Base-by-base conservation (phyloP, 2,888 invertebrate species). In the Poecilus cupreus region DNA sequence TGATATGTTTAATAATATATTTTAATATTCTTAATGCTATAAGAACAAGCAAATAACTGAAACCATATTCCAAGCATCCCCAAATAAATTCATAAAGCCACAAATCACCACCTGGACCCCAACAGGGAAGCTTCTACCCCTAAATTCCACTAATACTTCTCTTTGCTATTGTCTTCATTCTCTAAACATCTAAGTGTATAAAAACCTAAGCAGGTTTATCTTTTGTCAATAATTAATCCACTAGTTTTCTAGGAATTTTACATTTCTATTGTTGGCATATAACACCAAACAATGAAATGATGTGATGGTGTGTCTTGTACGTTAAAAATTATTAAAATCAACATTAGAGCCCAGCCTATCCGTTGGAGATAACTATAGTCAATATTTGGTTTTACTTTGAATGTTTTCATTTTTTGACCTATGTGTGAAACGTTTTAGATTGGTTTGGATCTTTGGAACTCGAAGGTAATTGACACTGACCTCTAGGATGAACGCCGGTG, bases 301-400 rank as follows among this genome's bases (percentile, higher is more conserved):
- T 39, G 70, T 13, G 24, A 54, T 54, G 54, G 60, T 60, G 60
- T 60, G 60, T 60, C n/a, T 54, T 51, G 51, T 18, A 18, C 39
- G 70, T 70, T 70, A 75, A 75, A 75, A 75, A 75, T 75, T 75
- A 75, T 51, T 54, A 75, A 75, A 75, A 54, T 24, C 54, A 75
- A 75, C 49, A 72, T 72, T 72, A 20, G 43, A n/a, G 54, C 49
- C 51, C 13, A 51, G 54, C 51, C 75, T 75, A 24, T 75, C 75
- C 51, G 75, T 13, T 68, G 8, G n/a, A 51, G 75, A 75, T 75
- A 75, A 70, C 75, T 51, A 22, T 3, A 22, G 26, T 75, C 51
- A 75, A 75, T 75, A 49, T 75, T 75, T 26, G 26, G 26, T 11
- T 26, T 75, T 37, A 26, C 11, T 51, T 76, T 76, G 1, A 22